phyloP scores from a whole-genome alignment of 64 coral and sea anemone genomes.

The Astreopora myriophthalma region DNA sequence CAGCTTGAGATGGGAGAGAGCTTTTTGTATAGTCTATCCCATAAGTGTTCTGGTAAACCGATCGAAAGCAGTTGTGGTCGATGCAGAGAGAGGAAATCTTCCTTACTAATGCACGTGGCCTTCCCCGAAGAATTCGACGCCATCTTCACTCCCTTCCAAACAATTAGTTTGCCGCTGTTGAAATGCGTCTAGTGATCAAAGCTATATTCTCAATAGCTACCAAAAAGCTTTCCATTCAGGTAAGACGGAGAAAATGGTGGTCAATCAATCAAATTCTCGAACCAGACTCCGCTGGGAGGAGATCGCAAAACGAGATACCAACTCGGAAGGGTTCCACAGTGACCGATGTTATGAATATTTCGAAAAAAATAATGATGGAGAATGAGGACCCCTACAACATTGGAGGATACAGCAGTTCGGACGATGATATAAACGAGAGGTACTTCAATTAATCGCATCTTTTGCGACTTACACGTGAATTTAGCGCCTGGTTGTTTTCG shows the following conservation, averaged over 20 bases:
- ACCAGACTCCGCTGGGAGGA: not conserved
- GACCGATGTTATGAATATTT: slow-evolving; percentile 53
- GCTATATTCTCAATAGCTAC: not conserved
- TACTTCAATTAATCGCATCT: slow-evolving; percentile 50
- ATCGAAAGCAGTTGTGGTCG: slow-evolving; percentile 74
- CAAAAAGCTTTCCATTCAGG: not conserved
- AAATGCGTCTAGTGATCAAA: not conserved
- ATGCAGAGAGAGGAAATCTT: slow-evolving; percentile 78
- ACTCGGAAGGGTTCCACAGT: not conserved
- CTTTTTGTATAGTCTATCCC: slow-evolving; percentile 85
- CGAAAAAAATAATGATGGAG: slow-evolving; percentile 50
- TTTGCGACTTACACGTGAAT: not conserved
- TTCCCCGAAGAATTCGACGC: slow-evolving; percentile 22
- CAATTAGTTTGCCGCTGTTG: not conserved
- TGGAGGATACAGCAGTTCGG: slow-evolving; percentile 79
- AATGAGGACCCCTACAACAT: slow-evolving; percentile 76
- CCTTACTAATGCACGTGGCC: slow-evolving; percentile 79
- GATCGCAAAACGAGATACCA: not conserved
- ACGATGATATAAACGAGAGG: slow-evolving; percentile 68
- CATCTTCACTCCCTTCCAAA: slow-evolving; percentile 63
- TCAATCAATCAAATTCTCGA: not conserved
- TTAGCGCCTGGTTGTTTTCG: slow-evolving; percentile 8
- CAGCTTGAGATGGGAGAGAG: slow-evolving; percentile 26
- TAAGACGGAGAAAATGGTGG: not conserved
- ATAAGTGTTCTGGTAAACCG: slow-evolving; percentile 78